Conservation (phyloP, 2,888 invertebrate species). For the Drosophila meridionalis region DNA sequence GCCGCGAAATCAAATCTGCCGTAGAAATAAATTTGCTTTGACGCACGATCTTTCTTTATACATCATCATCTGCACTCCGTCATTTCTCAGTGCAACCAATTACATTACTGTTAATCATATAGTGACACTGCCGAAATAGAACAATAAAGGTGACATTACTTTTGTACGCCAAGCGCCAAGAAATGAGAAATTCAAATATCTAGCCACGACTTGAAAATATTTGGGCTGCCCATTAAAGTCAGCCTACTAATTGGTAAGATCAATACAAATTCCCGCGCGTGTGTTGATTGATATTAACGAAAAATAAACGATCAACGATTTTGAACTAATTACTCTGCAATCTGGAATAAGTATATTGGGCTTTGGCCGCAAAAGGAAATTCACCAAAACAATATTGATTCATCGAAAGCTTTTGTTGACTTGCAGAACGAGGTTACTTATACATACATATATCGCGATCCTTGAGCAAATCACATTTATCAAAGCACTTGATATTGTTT, state of each 20-base stretch:
- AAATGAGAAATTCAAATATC: constrained; percentile 28
- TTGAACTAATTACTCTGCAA: background rate
- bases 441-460: background rate
- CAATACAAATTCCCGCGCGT: constrained; percentile 36
- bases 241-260: constrained; percentile 43
- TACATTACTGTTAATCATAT: background rate
- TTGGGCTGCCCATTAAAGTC: constrained; percentile 43
- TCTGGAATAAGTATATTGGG: background rate
- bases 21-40: too few relatives aligned
- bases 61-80: background rate
- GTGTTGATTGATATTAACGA: constrained; percentile 9
- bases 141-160: background rate
- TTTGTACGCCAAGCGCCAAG: constrained; percentile 8
- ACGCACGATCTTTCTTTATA: too few relatives aligned
- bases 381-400: background rate
- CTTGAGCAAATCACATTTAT: background rate
- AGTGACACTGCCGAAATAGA: background rate
- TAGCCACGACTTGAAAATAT: constrained; percentile 43
- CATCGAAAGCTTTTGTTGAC: background rate
- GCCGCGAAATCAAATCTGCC: too few relatives aligned
- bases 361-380: background rate
- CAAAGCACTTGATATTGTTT: constrained; percentile 4
- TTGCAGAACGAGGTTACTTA: background rate
- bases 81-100: background rate
- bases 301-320: background rate